Conservation (phyloP, 2,888 invertebrate genomes). For the Rapana venosa region DNA sequence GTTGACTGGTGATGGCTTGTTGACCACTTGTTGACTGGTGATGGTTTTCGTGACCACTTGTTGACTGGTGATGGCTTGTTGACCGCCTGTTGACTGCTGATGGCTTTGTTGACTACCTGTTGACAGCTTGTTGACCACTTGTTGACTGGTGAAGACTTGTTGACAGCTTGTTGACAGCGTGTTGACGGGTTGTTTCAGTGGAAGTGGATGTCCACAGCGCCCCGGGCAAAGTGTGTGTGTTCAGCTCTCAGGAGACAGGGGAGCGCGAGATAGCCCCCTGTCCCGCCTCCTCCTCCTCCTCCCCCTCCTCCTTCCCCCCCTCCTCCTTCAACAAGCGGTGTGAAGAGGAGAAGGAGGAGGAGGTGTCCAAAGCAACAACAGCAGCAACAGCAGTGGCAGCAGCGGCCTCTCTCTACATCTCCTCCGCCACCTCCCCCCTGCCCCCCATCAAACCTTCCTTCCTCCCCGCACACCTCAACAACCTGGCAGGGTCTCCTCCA, state of each 20-base stretch:
- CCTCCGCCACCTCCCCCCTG: not conserved
- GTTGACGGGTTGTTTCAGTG: constrained; percentile 33
- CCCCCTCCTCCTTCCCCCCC: not conserved
- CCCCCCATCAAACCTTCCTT: not conserved
- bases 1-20: no score
- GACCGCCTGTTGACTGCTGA: no score
- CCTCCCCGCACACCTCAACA: not conserved
- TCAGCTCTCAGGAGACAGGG: constrained; percentile 38
- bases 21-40: no score
- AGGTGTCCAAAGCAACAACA: not conserved
- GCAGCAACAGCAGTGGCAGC: not conserved
- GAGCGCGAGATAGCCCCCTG: constrained; percentile 10
- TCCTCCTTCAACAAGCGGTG: not conserved
- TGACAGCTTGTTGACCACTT: no score
- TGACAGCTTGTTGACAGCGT: no score
- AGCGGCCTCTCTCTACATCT: not conserved
- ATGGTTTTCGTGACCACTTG: no score
- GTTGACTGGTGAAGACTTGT: no score
- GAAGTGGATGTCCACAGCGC: constrained; percentile 44
- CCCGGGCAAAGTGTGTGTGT: constrained; percentile 14
- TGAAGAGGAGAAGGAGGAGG: not conserved
- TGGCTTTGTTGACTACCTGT: no score
- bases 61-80: not conserved
- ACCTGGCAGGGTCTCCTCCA: not conserved
- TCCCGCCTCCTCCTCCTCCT: not conserved